Evolutionary conservation across 1,140 invertebrate species (phyloP).

Genomic region (Drosophila tsacasi): DNA sequence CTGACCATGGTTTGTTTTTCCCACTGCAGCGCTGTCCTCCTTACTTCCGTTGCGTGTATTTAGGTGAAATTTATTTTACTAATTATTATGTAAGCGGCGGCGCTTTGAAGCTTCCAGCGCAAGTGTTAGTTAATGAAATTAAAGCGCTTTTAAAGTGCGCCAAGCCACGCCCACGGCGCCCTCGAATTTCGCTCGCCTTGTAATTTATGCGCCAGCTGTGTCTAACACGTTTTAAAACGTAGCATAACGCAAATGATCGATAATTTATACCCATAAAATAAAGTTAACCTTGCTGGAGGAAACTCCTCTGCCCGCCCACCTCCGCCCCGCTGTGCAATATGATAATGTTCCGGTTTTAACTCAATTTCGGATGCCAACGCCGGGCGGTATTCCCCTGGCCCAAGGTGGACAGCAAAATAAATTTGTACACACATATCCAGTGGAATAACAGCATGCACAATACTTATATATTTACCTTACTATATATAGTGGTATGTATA

Average conservation of each 20-base stretch:
- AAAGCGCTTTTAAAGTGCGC: constrained; percentile 54
- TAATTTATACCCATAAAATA: constrained; percentile 50
- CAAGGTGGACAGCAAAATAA: constrained; percentile 54
- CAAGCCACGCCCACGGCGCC: constrained; percentile 19
- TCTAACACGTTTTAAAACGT: constrained; percentile 37
- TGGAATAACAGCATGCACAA: constrained; percentile 34
- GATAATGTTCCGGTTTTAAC: constrained; percentile 60
- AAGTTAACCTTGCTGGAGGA: constrained; percentile 29
- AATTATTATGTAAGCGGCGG: constrained; percentile 77
- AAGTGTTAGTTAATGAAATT: constrained; percentile 75
- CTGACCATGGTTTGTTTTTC: constrained; percentile 25
- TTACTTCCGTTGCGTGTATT: constrained; percentile 56
- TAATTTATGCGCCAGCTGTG: constrained; percentile 55
- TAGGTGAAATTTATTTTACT: constrained; percentile 82
- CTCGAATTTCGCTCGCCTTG: constrained; percentile 1
- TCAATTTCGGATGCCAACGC: constrained; percentile 44
- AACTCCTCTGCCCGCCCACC: not conserved
- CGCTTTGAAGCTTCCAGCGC: constrained; percentile 35
- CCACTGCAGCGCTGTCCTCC: not conserved
- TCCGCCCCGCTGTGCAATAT: constrained; percentile 6
- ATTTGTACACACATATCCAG: constrained; percentile 67
- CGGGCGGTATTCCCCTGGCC: constrained; percentile 51
- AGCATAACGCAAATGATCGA: constrained; percentile 43
- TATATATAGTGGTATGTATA: constrained; percentile 55
- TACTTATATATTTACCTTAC: constrained; percentile 43